Evolutionary conservation across 2,797 vertebrate genomes (phyloP), one percentile per base, ranked within the genome.

Genomic region (Heterohyrax brucei): DNA sequence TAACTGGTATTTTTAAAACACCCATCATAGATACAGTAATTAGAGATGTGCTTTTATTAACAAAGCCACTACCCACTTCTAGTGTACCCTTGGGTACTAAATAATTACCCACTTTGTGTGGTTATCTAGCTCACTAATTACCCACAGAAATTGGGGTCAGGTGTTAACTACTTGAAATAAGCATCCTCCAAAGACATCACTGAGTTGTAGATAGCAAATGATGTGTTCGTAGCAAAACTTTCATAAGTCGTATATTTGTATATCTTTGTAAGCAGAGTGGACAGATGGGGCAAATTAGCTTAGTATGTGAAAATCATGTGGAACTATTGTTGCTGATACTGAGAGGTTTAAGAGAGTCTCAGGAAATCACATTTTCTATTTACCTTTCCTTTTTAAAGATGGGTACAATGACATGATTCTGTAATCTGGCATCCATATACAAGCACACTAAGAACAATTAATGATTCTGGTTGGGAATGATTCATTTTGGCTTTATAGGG

Each of bases 111-210:
- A 98, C 97, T 99, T 98, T 98, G 98, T 98, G 98, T 99, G 98
- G 98, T 98, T 98, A 98, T 98, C 98, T 98, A 98, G 98, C 98
- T 98, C 98, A 98, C 98, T 99, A 98, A 99, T 99, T 99, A 98
- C 98, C 98, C 98, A 98, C 98, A 98, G 98, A 99, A 99, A 99
- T 99, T 99, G 98, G 98, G 98, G 98, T 99, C 98, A 99, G 98
- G 98, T 99, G 98, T 98, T 99, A 99, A 99, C 98, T 98, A 98
- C 98, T 98, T 97, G 98, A 98, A 98, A 98, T 98, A 99, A 99
- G 98, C 98, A 98, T 99, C 98, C 98, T 98, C 98, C 95, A 96
- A 98, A 99, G 98, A 97, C 96, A 97, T 92, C 76, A 50, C 95
- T 97, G 96, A 97, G 98, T 97, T 97, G 97, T 98, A 46, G 93